Evolutionary conservation across 2,113 vertebrate species (phyloP).

Genomic region (Ceuthmochares aereus): DNA sequence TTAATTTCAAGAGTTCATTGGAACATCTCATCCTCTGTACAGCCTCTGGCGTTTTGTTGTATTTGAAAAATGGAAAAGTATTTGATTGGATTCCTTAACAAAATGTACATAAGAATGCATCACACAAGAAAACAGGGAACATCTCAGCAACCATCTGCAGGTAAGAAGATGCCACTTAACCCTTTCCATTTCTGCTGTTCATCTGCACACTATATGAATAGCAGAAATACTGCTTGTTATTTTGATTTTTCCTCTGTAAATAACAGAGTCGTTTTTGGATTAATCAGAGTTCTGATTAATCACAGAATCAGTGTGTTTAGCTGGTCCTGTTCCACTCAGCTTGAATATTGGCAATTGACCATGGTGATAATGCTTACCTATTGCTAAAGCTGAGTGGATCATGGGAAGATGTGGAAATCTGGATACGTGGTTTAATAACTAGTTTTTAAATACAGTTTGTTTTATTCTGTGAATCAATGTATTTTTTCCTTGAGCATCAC

Average conservation of each 20-base stretch:
- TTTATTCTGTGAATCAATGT: neutral
- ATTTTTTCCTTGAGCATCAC: neutral
- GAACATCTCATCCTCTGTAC: neutral
- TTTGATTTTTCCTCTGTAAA: neutral
- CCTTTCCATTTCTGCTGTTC: too few relatives aligned
- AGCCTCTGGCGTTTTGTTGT: neutral
- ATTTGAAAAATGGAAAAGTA: neutral
- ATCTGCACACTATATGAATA: too few relatives aligned
- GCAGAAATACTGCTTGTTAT: neutral
- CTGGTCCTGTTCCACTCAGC: neutral
- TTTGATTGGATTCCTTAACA: neutral
- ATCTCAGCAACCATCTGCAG: neutral
- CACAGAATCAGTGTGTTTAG: neutral
- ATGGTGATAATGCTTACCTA: neutral
- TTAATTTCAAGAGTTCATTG: neutral
- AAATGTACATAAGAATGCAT: neutral
- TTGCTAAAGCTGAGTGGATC: neutral
- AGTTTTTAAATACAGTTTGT: neutral
- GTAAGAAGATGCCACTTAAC: neutral
- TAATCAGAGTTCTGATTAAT: too few relatives aligned
- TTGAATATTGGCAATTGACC: neutral
- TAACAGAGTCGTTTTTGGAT: accelerated
- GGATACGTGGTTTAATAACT: neutral
- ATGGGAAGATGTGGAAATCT: neutral
- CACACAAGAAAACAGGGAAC: neutral